Conservation (phyloP, 2,888 invertebrate species). For the Spicauda simplicius region DNA sequence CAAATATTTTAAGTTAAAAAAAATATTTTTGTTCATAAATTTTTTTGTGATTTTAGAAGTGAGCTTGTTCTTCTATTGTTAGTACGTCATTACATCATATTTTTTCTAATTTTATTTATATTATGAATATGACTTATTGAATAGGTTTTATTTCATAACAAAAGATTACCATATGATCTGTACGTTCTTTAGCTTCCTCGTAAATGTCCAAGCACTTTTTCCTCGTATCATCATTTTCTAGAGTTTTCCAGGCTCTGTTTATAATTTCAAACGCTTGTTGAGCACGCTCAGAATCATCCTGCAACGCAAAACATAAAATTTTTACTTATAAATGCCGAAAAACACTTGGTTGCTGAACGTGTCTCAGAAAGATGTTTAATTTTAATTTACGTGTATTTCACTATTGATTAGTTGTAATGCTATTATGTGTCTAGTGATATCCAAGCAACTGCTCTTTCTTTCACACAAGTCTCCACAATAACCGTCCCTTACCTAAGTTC, state of each 20-base stretch:
- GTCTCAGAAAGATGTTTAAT: constrained; percentile 9
- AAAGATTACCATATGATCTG: constrained; percentile 93
- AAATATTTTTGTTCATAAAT: no score
- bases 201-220: constrained; percentile 98
- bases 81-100: no score
- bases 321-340: neutral
- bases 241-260: constrained; percentile 96
- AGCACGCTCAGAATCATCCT: constrained; percentile 97
- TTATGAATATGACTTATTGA: no score
- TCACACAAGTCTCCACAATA: constrained; percentile 45
- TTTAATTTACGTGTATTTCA: constrained; percentile 20
- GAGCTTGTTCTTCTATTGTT: no score
- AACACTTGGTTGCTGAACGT: constrained; percentile 5
- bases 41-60: no score
- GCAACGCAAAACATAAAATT: constrained; percentile 61
- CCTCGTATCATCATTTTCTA: constrained; percentile 97
- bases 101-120: no score
- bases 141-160: neutral
- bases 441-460: constrained; percentile 39
- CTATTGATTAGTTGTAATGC: constrained; percentile 31
- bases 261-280: constrained; percentile 97
- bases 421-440: constrained; percentile 15
- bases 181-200: constrained; percentile 97
- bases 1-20: no score
- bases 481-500: constrained; percentile 69